Evolutionary conservation across 2,797 vertebrate genomes (phyloP), one percentile per base, ranked within the genome.

Genomic region (Chelmon rostratus): DNA sequence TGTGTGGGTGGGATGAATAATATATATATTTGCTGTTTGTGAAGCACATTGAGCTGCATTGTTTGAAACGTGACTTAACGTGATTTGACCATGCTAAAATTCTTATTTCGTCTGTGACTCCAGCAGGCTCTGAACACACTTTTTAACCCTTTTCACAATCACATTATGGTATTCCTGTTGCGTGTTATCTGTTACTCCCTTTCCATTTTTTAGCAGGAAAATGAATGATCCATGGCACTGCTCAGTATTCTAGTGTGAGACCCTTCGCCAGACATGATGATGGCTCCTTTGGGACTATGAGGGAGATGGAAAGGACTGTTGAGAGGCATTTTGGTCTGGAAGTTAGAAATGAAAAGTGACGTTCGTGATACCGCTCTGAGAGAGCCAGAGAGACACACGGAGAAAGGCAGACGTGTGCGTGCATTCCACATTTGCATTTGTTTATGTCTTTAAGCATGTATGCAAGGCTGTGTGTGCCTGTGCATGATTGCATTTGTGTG

Each of bases 211-310:
- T 64, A 70, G 65, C 12, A 23, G 57, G 53, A 68, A 83, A 89
- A 84, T 58, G 73, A 86, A 82, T 80, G 83, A 90, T 84, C 73
- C 58, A 42, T 40, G 75, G 81, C 71, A 81, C 82, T 88, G 46
- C 37, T 91, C 89, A 62, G 83, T 91, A 91, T 90, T 91, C 91
- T 78, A 74, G 76, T 80, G 87, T 63, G 81, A 83, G 86, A 84
- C 64, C 77, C 73, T 88, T 86, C 35, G 10, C 76, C 79, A 87
- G 87, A 78, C 84, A 84, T 82, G 69, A 87, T 89, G 87, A 92
- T 86, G 89, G 73, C 79, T 90, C 89, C 82, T 86, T 56, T 71
- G 90, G 85, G 91, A 91, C 78, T 80, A 18, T 16, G 63, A 82
- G 70, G 68, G 63, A 82, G 88, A 88, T 86, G 78, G 84, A 87